These are phyloP conservation scores for Coregonus sp. DNA, from an alignment of 2,797 vertebrate species.

Conservation along the genomic window DNA sequence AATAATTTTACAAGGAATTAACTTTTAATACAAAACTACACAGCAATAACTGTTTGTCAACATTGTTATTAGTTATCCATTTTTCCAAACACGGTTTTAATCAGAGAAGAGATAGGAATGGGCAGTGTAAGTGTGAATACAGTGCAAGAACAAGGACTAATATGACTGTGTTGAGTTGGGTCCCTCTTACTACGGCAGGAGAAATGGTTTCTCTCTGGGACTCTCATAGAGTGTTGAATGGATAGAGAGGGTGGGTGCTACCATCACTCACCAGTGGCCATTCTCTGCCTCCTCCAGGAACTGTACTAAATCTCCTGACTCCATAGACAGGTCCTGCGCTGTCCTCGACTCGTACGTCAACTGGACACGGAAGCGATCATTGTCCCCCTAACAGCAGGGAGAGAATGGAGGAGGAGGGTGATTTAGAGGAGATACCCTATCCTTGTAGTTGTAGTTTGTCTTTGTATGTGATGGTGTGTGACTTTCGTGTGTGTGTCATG, in stretches of 20 bases:
- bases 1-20: slow-evolving; percentile 44
- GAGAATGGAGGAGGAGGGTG: slow-evolving; percentile 10
- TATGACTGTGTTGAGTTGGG: background rate
- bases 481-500: background rate
- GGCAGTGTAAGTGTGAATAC: background rate
- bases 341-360: slow-evolving; percentile 78
- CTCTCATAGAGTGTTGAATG: background rate
- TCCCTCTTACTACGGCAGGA: background rate
- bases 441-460: background rate
- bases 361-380: slow-evolving; percentile 79
- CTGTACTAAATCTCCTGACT: slow-evolving; percentile 81
- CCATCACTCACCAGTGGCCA: slow-evolving; percentile 77
- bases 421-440: background rate
- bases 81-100: background rate
- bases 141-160: background rate
- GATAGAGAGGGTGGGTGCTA: slow-evolving; percentile 2
- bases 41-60: slow-evolving; percentile 48
- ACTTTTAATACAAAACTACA: slow-evolving; percentile 53
- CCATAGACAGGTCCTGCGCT: slow-evolving; percentile 70
- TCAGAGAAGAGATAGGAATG: background rate
- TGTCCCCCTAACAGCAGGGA: slow-evolving; percentile 64
- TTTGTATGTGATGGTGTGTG: slow-evolving; percentile 9
- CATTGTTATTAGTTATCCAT: background rate
- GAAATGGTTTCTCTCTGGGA: background rate
- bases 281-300: slow-evolving; percentile 82